These are phyloP conservation scores for Catajapyx aquilonaris DNA, from an alignment of 1,140 invertebrate genomes.

Conservation along the genomic window DNA sequence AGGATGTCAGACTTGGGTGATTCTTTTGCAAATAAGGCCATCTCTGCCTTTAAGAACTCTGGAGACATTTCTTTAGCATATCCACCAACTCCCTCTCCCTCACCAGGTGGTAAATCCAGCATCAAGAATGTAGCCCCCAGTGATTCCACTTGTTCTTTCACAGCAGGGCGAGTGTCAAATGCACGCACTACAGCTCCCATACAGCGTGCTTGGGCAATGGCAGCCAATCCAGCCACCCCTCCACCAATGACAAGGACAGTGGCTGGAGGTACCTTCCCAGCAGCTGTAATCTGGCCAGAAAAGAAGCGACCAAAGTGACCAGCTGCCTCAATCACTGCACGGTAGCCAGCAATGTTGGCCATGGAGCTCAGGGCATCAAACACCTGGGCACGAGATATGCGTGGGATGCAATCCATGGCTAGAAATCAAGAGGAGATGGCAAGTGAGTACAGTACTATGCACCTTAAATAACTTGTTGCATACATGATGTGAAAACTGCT, in stretches of 20 bases:
- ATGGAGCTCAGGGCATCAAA: constrained; percentile 81
- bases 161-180: constrained; percentile 68
- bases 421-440: constrained; percentile 15
- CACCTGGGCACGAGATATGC: constrained; percentile 64
- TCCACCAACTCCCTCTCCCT: constrained; percentile 59
- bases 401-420: constrained; percentile 66
- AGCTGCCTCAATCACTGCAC: constrained; percentile 72
- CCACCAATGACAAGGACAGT: constrained; percentile 73
- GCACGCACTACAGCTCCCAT: constrained; percentile 75
- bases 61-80: constrained; percentile 83
- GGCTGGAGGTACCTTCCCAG: constrained; percentile 64
- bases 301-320: constrained; percentile 79
- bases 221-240: constrained; percentile 68
- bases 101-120: constrained; percentile 34
- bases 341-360: constrained; percentile 80
- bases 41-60: constrained; percentile 69
- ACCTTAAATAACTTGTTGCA: no score
- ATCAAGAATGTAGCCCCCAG: constrained; percentile 71
- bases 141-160: constrained; percentile 78
- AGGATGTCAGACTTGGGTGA: constrained; percentile 59
- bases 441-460: no score
- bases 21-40: constrained; percentile 66
- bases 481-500: no score
- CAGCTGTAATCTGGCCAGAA: constrained; percentile 69
- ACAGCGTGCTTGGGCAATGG: constrained; percentile 63